Conservation (phyloP, 2,888 invertebrate genomes). For the Ceramica pisi region DNA sequence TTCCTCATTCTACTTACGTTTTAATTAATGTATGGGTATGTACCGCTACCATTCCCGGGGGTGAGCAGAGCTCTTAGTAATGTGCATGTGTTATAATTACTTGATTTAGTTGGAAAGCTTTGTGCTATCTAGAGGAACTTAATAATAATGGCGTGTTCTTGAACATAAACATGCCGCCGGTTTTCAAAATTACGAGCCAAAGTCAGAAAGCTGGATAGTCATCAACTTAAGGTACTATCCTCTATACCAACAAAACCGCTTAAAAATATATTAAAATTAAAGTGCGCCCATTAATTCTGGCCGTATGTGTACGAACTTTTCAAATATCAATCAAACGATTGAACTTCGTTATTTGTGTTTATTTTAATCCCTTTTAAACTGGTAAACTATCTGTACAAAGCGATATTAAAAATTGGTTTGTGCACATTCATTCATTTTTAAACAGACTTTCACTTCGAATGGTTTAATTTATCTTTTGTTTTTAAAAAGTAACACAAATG, state of each 20-base stretch:
- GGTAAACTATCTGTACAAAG: conserved; percentile 6
- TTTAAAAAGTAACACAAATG: too few species aligned
- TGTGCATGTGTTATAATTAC: conserved; percentile 38
- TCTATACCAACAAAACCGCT: neutral
- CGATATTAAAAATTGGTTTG: conserved; percentile 17
- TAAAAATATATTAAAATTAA: neutral
- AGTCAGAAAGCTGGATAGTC: neutral
- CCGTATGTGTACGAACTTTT: conserved; percentile 33
- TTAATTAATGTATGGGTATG: conserved; percentile 50
- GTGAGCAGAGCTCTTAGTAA: conserved; percentile 49
- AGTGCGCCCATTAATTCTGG: conserved; percentile 1
- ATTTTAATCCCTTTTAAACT: conserved; percentile 31
- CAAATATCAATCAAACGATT: conserved; percentile 45
- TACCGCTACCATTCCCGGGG: conserved; percentile 23
- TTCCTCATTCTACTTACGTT: conserved; percentile 30
- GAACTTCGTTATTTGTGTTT: conserved; percentile 43
- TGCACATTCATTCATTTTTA: neutral
- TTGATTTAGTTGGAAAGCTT: conserved; percentile 29
- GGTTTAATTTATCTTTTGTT: neutral
- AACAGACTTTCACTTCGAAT: neutral
- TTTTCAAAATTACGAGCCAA: conserved; percentile 2
- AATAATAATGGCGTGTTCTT: neutral
- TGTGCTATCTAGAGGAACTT: neutral
- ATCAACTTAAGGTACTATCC: too few species aligned
- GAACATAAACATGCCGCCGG: neutral